Percentiles rank a stretch among this genome's conserved stretches.
phyloP scores from a whole-genome alignment of 2,113 vertebrate genomes.

The Anarhynchus alexandrinus region DNA sequence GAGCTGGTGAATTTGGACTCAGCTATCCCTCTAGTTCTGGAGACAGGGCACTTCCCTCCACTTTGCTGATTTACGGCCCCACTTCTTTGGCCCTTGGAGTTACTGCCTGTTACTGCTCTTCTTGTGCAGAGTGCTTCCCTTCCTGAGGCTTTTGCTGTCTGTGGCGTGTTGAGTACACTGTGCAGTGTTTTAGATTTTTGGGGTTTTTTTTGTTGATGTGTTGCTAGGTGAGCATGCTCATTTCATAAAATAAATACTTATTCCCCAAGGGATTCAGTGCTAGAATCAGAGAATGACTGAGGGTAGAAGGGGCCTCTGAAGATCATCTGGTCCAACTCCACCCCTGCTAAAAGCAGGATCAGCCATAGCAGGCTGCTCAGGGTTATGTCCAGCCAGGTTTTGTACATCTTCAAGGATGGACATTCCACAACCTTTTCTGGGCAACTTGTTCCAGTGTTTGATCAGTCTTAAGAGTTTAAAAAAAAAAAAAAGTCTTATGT shows the following conservation, averaged over 20 bases:
- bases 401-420: not conserved
- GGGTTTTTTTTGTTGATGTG: too few relatives aligned
- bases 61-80: not conserved
- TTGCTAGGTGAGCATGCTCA: not conserved
- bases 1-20: not conserved
- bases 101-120: not conserved
- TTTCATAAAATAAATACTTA: not conserved
- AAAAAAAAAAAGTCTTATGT: not conserved
- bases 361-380: not conserved
- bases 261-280: not conserved
- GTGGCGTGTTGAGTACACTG: not conserved
- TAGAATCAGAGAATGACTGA: not conserved
- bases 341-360: not conserved
- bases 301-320: not conserved
- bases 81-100: not conserved
- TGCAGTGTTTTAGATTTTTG: not conserved
- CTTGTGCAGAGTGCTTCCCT: not conserved
- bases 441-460: not conserved
- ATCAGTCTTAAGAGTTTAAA: not conserved
- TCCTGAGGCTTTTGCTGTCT: not conserved
- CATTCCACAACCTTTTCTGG: not conserved
- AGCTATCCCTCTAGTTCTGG: not conserved
- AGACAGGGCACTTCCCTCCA: not conserved
- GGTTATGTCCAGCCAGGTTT: not conserved
- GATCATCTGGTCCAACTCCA: not conserved